Conservation (phyloP, 2,888 invertebrate species). For the Aricia artaxerxes region DNA sequence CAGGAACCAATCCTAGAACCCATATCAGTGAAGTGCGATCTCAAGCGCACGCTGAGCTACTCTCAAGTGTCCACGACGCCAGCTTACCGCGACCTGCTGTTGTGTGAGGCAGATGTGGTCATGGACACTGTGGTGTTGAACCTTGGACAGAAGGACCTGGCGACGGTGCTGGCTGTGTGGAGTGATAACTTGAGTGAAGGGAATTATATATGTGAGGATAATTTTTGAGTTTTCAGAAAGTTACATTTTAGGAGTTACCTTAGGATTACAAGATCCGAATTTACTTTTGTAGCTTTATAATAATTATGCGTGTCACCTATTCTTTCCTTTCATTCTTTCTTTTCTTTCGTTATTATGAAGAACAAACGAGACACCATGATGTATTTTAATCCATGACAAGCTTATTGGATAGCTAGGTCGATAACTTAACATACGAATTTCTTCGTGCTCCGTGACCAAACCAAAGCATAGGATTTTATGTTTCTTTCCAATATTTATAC, state of each 20-base stretch:
- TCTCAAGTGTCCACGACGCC: constrained; percentile 49
- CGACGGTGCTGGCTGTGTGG: constrained; percentile 86
- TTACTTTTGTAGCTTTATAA: no score
- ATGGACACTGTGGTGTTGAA: constrained; percentile 85
- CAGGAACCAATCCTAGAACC: constrained; percentile 89
- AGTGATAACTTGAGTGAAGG: constrained; percentile 85
- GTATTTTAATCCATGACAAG: no score
- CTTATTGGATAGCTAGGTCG: no score
- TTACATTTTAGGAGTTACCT: no score
- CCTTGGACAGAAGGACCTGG: constrained; percentile 87
- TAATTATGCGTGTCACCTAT: no score
- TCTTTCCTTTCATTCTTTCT: no score
- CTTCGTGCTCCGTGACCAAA: no score
- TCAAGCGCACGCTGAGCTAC: constrained; percentile 80
- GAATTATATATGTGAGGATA: constrained; percentile 69
- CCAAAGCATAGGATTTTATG: background rate
- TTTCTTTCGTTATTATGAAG: no score
- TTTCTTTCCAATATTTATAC: background rate
- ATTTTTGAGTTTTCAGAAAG: no score
- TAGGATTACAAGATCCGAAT: no score
- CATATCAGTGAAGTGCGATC: constrained; percentile 84
- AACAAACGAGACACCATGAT: no score
- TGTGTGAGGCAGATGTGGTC: constrained; percentile 83
- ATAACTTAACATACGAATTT: no score
- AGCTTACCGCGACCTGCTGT: constrained; percentile 63